phyloP scores from a whole-genome alignment of 2,113 vertebrate genomes.

The Saccopteryx bilineata region DNA sequence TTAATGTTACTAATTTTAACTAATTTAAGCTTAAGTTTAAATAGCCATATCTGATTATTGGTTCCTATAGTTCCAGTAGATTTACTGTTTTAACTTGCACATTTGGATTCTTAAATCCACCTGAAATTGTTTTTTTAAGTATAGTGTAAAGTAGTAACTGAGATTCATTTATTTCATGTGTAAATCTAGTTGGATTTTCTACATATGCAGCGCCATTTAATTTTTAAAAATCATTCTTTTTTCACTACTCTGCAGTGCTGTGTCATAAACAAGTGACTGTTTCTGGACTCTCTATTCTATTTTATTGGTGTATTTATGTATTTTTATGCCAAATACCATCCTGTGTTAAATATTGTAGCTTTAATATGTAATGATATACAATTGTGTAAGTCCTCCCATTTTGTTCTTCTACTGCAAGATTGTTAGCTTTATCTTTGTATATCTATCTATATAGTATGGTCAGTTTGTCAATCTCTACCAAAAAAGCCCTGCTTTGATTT shows the following conservation, averaged over 20 bases:
- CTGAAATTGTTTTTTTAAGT: not conserved
- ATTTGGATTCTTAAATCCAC: slow-evolving; percentile 46
- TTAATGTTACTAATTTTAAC: slow-evolving; percentile 28
- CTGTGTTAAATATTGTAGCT: slow-evolving; percentile 7
- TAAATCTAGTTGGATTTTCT: slow-evolving; percentile 25
- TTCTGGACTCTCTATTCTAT: not conserved
- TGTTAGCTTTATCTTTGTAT: not conserved
- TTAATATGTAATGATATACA: not conserved
- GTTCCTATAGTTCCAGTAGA: not conserved
- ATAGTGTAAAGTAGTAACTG: not conserved
- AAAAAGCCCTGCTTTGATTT: slow-evolving; percentile 6
- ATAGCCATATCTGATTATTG: not conserved
- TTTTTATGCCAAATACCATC: not conserved
- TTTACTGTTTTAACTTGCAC: slow-evolving; percentile 21
- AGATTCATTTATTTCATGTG: not conserved
- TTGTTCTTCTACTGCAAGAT: slow-evolving; percentile 28
- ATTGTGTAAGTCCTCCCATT: not conserved
- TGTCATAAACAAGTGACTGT: not conserved
- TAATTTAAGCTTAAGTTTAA: not conserved
- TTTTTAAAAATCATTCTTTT: not conserved
- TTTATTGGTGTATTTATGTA: not conserved
- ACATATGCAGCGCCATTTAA: not conserved
- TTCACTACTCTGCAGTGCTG: not conserved
- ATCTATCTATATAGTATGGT: slow-evolving; percentile 30
- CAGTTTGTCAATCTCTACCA: not conserved